Evolutionary conservation across 2,797 vertebrate genomes (phyloP).

Genomic region (Enteromius mattozi): DNA sequence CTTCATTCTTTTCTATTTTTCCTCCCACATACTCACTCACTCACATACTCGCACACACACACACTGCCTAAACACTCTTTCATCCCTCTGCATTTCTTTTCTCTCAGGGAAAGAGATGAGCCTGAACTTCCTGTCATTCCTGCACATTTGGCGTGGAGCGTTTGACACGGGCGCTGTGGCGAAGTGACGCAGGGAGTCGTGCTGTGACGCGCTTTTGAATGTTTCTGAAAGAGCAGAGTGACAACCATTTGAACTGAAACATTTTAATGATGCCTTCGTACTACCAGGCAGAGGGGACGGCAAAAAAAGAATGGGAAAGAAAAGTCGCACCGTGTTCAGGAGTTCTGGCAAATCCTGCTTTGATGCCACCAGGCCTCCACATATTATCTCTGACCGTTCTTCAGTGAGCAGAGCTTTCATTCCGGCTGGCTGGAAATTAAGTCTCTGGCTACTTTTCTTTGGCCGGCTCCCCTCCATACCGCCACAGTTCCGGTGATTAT

Average conservation of each 20-base stretch:
- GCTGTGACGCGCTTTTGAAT: slow-evolving; percentile 33
- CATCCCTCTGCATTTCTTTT: slow-evolving; percentile 25
- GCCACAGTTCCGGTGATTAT: slow-evolving; percentile 44
- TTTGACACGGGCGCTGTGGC: slow-evolving; percentile 21
- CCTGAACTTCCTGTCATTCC: slow-evolving; percentile 32
- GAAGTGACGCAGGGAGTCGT: slow-evolving; percentile 25
- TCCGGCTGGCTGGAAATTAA: slow-evolving; percentile 17
- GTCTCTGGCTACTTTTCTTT: slow-evolving; percentile 16
- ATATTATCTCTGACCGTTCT: slow-evolving; percentile 29
- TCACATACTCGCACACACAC: slow-evolving; percentile 1
- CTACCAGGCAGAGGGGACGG: background rate
- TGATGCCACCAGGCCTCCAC: slow-evolving; percentile 24
- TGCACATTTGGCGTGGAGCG: slow-evolving; percentile 15
- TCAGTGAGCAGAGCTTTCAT: slow-evolving; percentile 20
- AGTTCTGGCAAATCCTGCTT: slow-evolving; percentile 22
- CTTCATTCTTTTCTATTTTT: slow-evolving; percentile 32
- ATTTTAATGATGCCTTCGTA: slow-evolving; percentile 44
- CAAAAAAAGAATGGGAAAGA: background rate
- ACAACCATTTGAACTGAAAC: slow-evolving; percentile 40
- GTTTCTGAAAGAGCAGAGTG: slow-evolving; percentile 27
- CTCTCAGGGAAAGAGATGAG: slow-evolving; percentile 17
- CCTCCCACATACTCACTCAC: slow-evolving; percentile 12
- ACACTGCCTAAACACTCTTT: slow-evolving; percentile 30
- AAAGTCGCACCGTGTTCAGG: background rate
- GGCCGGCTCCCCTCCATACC: slow-evolving; percentile 4